These are phyloP conservation scores for Pomatorhinus ruficollis DNA, from an alignment of 2,113 vertebrate species.

Conservation along the genomic window DNA sequence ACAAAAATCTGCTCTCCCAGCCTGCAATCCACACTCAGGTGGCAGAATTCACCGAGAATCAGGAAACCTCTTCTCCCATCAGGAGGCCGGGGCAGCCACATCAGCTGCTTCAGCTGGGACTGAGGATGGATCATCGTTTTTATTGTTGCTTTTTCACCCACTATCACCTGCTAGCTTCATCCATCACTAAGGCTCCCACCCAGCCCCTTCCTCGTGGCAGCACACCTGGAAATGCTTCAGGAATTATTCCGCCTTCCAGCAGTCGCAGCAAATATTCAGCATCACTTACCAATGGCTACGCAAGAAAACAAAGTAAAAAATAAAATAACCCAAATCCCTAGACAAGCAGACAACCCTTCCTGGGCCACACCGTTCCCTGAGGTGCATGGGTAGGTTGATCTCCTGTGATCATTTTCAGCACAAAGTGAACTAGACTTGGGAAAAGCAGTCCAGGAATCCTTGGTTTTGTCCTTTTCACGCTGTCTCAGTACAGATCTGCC, in stretches of 20 bases:
- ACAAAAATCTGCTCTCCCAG: not conserved
- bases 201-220: not conserved
- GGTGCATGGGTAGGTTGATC: not conserved
- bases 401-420: not conserved
- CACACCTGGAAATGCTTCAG: fast-evolving
- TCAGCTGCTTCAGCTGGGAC: not conserved
- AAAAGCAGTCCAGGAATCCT: not conserved
- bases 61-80: not conserved
- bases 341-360: not conserved
- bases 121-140: not conserved
- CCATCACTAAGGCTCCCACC: not conserved
- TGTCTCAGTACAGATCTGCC: not conserved
- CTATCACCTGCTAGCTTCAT: not conserved
- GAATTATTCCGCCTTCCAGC: not conserved
- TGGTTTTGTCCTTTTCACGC: fast-evolving
- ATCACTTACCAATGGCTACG: not conserved
- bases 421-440: not conserved
- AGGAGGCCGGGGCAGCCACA: not conserved
- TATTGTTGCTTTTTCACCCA: not conserved
- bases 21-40: fast-evolving
- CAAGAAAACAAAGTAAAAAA: not conserved
- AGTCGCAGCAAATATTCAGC: not conserved
- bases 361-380: not conserved
- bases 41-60: not conserved
- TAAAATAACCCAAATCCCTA: not conserved